Percentiles rank a stretch among this genome's conserved stretches.
phyloP scores from a whole-genome alignment of 1,140 invertebrate genomes.

The Calephelis nemesis region DNA sequence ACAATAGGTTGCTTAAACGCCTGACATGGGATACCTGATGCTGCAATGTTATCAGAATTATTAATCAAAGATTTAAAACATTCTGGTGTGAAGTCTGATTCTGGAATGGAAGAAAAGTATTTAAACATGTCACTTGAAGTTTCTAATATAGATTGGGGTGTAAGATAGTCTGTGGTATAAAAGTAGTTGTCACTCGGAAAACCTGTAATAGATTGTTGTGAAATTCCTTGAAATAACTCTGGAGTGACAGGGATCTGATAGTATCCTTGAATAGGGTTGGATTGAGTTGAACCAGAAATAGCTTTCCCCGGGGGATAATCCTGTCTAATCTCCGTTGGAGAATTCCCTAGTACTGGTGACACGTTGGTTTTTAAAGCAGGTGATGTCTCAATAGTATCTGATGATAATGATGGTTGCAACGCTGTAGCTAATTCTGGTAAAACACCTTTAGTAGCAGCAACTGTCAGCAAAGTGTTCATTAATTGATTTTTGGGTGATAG shows the following conservation, averaged over 20 bases:
- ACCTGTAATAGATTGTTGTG: not conserved
- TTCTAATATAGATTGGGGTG: not conserved
- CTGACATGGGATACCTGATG: not conserved
- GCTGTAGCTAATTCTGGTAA: constrained; percentile 18
- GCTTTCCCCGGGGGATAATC: not conserved
- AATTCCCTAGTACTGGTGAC: not conserved
- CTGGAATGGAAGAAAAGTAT: constrained; percentile 4
- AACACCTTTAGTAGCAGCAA: constrained; percentile 16
- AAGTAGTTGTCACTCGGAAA: not conserved
- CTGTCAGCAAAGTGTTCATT: constrained; percentile 9
- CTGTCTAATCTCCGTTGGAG: not conserved
- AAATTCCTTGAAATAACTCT: not conserved
- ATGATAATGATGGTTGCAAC: constrained; percentile 3
- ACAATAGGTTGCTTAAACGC: not conserved
- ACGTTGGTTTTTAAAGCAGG: constrained; percentile 7
- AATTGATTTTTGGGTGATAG: not conserved
- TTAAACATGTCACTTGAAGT: not conserved
- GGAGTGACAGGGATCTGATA: not conserved
- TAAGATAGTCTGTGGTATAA: not conserved
- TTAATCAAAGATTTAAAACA: not conserved
- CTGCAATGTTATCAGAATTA: not conserved
- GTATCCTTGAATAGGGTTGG: not conserved
- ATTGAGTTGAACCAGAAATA: not conserved
- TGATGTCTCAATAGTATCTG: not conserved
- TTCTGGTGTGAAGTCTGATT: not conserved